These are phyloP conservation scores for Camelus bactrianus DNA, from an alignment of 2,113 vertebrate species.

Conservation along the genomic window DNA sequence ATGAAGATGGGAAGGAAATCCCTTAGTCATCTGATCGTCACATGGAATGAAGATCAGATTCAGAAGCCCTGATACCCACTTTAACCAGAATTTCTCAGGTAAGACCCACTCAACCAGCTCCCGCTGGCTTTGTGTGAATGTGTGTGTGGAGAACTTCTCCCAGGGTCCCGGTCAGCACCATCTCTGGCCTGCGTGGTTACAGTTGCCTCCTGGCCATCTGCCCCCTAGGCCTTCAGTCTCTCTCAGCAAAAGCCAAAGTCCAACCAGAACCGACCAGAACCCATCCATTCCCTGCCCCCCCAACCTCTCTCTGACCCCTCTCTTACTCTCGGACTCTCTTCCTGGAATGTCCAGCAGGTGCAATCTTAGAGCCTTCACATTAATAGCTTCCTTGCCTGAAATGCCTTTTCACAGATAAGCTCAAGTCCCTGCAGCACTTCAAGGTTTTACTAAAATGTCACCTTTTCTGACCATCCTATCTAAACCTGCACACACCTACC, in stretches of 20 bases:
- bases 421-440: background rate
- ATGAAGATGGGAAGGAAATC: background rate
- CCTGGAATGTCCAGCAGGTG: background rate
- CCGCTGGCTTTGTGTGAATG: background rate
- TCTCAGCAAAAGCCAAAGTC: background rate
- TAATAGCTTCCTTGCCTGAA: background rate
- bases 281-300: background rate
- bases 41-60: background rate
- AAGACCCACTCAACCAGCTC: background rate
- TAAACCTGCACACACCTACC: background rate
- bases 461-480: background rate
- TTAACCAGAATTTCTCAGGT: background rate
- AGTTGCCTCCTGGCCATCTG: background rate
- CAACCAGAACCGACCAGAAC: background rate
- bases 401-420: background rate
- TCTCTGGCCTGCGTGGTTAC: background rate
- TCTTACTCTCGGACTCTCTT: background rate
- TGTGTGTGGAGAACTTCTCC: background rate
- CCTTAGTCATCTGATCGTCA: slow-evolving; percentile 29
- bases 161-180: background rate
- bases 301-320: background rate
- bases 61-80: background rate
- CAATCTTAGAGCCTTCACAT: background rate
- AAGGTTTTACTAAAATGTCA: background rate
- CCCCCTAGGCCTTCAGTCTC: background rate